These are phyloP conservation scores for Drosophila pegasa DNA, from an alignment of 2,888 invertebrate genomes.

Conservation along the genomic window DNA sequence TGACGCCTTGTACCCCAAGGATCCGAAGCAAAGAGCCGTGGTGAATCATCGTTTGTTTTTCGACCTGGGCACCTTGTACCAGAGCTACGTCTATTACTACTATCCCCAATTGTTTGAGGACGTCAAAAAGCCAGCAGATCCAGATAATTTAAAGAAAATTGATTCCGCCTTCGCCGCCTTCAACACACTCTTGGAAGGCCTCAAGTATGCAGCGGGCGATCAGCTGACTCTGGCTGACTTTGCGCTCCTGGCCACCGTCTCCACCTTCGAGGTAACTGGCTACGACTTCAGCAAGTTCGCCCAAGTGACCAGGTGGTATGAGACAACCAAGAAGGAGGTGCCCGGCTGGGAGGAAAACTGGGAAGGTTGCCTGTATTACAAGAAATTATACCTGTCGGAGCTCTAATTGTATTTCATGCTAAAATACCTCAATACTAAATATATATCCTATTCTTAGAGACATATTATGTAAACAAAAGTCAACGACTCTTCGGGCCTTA, in stretches of 20 bases:
- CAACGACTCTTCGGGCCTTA: slow-evolving; percentile 14
- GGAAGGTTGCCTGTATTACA: slow-evolving; percentile 82
- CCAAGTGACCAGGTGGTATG: slow-evolving; percentile 88
- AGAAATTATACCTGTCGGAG: slow-evolving; percentile 42
- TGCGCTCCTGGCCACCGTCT: slow-evolving; percentile 88
- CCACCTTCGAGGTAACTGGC: slow-evolving; percentile 88
- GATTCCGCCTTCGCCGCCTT: slow-evolving; percentile 88
- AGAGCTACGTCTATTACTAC: slow-evolving; percentile 89
- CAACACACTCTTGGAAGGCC: slow-evolving; percentile 89
- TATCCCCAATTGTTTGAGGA: slow-evolving; percentile 87
- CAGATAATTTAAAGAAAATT: slow-evolving; percentile 88
- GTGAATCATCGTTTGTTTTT: slow-evolving; percentile 93
- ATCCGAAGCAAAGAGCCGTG: slow-evolving; percentile 89
- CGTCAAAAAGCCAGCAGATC: slow-evolving; percentile 87
- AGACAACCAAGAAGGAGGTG: slow-evolving; percentile 86
- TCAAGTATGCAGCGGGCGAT: slow-evolving; percentile 89
- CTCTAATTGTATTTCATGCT: background rate
- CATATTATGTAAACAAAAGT: slow-evolving; percentile 10
- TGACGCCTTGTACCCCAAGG: slow-evolving; percentile 90
- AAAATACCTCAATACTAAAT: background rate
- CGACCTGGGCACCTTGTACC: slow-evolving; percentile 91
- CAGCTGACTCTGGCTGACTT: slow-evolving; percentile 91
- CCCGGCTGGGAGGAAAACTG: slow-evolving; percentile 87
- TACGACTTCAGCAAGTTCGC: slow-evolving; percentile 89
- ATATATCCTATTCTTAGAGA: background rate